Percentiles rank a stretch among this genome's conserved stretches.
Evolutionary conservation across 1,140 invertebrate genomes (phyloP).

Genomic region (Penaeus japonicus): DNA sequence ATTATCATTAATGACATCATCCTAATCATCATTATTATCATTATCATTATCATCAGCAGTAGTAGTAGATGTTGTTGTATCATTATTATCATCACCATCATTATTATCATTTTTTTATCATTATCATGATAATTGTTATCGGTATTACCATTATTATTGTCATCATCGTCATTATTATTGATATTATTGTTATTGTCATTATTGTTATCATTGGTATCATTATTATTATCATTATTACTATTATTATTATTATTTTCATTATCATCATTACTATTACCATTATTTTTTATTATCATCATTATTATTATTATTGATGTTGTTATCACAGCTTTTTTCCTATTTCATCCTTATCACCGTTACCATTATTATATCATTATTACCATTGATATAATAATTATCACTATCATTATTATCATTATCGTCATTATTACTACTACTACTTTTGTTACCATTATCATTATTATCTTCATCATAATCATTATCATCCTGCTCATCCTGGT

Average conservation of each 20-base stretch:
- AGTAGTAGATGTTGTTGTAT: background rate
- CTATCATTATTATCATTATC: background rate
- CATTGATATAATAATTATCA: background rate
- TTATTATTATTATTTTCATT: background rate
- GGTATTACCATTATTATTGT: too few relatives aligned
- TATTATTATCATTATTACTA: background rate
- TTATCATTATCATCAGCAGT: background rate
- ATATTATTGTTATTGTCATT: background rate
- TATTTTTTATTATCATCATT: too few relatives aligned
- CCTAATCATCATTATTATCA: background rate
- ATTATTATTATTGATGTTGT: too few relatives aligned
- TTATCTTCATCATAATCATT: too few relatives aligned
- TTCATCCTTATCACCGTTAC: background rate
- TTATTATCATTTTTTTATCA: too few relatives aligned
- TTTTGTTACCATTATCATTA: too few relatives aligned
- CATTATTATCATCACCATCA: background rate
- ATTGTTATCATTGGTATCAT: background rate
- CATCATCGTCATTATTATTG: background rate
- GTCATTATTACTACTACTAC: background rate
- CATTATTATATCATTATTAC: too few relatives aligned
- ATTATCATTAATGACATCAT: background rate
- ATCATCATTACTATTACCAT: too few relatives aligned
- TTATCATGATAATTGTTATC: too few relatives aligned
- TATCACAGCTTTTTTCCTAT: background rate
- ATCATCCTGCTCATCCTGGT: too few relatives aligned